Percentiles rank a stretch among this genome's conserved stretches.
phyloP scores from a whole-genome alignment of 2,888 invertebrate species.

The Arctia plantaginis region DNA sequence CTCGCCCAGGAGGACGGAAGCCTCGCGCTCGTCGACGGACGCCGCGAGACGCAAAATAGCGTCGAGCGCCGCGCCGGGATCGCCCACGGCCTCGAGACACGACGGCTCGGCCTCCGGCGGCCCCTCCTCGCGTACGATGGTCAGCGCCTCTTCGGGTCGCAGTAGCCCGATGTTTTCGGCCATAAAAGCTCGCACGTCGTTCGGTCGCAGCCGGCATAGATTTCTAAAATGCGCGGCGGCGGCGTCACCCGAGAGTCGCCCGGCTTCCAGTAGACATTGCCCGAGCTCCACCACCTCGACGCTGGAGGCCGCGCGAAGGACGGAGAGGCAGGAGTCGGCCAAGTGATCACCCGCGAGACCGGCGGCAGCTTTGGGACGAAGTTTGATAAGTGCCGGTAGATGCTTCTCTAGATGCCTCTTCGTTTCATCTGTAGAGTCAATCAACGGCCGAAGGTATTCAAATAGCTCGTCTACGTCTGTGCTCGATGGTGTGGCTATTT shows the following conservation, averaged over 20 bases:
- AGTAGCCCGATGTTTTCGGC: conserved; percentile 67
- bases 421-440: conserved; percentile 53
- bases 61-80: conserved; percentile 73
- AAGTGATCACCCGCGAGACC: conserved; percentile 64
- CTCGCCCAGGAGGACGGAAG: conserved; percentile 53
- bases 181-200: conserved; percentile 66
- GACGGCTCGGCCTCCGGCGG: conserved; percentile 70
- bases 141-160: conserved; percentile 77
- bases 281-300: conserved; percentile 66
- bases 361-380: conserved; percentile 72
- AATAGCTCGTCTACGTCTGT: conserved; percentile 75
- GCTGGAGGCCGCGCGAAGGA: conserved; percentile 50
- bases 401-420: conserved; percentile 53
- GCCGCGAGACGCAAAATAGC: conserved; percentile 62
- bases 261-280: conserved; percentile 63
- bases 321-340: conserved; percentile 38
- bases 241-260: conserved; percentile 63
- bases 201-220: conserved; percentile 65
- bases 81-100: conserved; percentile 78
- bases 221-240: conserved; percentile 68
- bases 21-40: conserved; percentile 38
- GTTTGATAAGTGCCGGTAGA: conserved; percentile 61
- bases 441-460: conserved; percentile 65
- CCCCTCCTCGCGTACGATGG: conserved; percentile 65
- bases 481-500: conserved; percentile 64